phyloP scores from a whole-genome alignment of 2,888 invertebrate genomes.

The Trichopria drosophilae region DNA sequence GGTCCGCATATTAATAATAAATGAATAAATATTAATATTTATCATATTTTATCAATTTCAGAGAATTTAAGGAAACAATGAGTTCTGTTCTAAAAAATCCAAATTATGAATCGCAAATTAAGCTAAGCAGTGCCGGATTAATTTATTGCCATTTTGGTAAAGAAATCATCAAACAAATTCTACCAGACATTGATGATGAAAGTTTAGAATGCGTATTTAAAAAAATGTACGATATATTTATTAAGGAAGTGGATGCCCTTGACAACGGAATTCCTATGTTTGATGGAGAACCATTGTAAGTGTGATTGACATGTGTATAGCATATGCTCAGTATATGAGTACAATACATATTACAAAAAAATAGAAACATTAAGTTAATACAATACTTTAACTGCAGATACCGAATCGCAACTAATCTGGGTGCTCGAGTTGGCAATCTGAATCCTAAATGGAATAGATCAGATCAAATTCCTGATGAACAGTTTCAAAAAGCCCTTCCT shows the following conservation, averaged over 20 bases:
- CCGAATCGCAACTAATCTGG: slow-evolving; percentile 77
- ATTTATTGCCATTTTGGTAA: slow-evolving; percentile 89
- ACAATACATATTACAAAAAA: not conserved
- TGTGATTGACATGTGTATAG: no score
- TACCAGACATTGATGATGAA: slow-evolving; percentile 59
- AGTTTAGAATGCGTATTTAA: slow-evolving; percentile 66
- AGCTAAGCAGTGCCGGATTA: slow-evolving; percentile 93
- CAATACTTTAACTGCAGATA: slow-evolving; percentile 63
- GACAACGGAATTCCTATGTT: slow-evolving; percentile 94
- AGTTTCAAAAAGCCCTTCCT: slow-evolving; percentile 78
- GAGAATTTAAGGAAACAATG: slow-evolving; percentile 47
- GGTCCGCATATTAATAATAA: no score
- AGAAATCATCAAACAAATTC: slow-evolving; percentile 69
- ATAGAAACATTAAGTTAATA: not conserved
- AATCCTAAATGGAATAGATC: slow-evolving; percentile 82
- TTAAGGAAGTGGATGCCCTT: slow-evolving; percentile 93
- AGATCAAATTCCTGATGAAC: slow-evolving; percentile 61
- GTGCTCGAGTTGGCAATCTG: slow-evolving; percentile 73
- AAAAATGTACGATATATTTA: slow-evolving; percentile 81
- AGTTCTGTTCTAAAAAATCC: slow-evolving; percentile 51
- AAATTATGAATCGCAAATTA: slow-evolving; percentile 58
- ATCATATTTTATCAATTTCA: slow-evolving; percentile 24
- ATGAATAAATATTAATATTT: not conserved
- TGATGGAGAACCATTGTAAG: slow-evolving; percentile 66
- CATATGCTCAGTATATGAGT: no score